Conservation (phyloP, 2,888 invertebrate species). For the Orchestes rusci region DNA sequence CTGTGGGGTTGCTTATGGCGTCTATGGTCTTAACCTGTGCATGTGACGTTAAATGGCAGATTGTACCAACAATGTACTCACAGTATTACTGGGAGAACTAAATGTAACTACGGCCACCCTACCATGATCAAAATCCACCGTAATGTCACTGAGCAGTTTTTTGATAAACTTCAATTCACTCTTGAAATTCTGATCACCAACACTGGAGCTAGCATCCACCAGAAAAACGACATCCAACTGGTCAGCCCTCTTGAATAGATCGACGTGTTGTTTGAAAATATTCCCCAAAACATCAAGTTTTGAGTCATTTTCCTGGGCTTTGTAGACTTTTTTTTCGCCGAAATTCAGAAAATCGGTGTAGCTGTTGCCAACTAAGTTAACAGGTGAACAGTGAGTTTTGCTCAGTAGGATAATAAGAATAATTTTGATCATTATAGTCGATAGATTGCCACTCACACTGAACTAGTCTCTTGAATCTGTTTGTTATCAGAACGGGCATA, state of each 20-base stretch:
- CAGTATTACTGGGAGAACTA: slow-evolving; percentile 52
- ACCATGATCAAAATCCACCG: slow-evolving; percentile 55
- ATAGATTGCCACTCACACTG: no score
- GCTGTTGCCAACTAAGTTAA: no score
- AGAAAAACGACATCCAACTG: slow-evolving; percentile 57
- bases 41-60: no score
- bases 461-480: slow-evolving; percentile 8
- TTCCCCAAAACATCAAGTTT: slow-evolving; percentile 51
- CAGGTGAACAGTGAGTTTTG: no score
- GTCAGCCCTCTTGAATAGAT: slow-evolving; percentile 42
- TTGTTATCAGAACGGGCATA: slow-evolving; percentile 12
- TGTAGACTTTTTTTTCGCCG: slow-evolving; percentile 38
- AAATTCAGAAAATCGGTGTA: slow-evolving; percentile 41
- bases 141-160: slow-evolving; percentile 58
- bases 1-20: slow-evolving; percentile 49
- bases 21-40: slow-evolving; percentile 46
- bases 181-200: slow-evolving; percentile 57
- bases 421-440: no score
- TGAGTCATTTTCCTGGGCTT: slow-evolving; percentile 40
- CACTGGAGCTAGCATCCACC: slow-evolving; percentile 63
- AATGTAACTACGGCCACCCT: slow-evolving; percentile 60
- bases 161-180: slow-evolving; percentile 62
- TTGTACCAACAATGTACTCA: no score
- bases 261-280: slow-evolving; percentile 50
- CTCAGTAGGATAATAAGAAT: no score